Evolutionary conservation across 2,113 vertebrate species (phyloP), one percentile per base, ranked within the genome.

Genomic region (Danio rerio): DNA sequence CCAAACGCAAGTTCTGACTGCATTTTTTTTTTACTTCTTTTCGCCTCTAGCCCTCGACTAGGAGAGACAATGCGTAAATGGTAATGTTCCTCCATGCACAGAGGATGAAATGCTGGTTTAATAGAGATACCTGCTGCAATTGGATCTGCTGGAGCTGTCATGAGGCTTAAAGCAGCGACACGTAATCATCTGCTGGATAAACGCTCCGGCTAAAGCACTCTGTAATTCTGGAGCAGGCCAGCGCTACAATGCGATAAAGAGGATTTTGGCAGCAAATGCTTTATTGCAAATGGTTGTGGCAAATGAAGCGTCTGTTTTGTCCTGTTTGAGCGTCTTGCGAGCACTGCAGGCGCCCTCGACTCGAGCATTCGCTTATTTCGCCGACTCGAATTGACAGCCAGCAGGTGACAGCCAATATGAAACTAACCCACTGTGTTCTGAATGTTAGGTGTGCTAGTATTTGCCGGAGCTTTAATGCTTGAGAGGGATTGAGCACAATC

Each of bases 401-500:
- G 63, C 82, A 80, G 84, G 77, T 83, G 74, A 78, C 81, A 78
- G 63, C 83, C 85, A 81, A 81, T 88, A 81, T 82, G 58, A 87
- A 82, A 81, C 81, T 78, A 45, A 75, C 70, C 74, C 80, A 81
- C 78, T 88, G 83, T 80, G 85, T 87, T 81, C 81, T 84, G 84
- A 85, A 89, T 89, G 88, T 91, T 87, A 81, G 85, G 69, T 89
- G 89, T 88, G 86, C 87, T 84, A 83, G 80, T 87, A 85, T 86
- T 31, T 31, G 31, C 31, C 31, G 31, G 31, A 31, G 31, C 88
- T 87, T 87, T 87, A 86, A 87, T 89, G 91, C 89, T 91, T 83
- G 87, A 91, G 31, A 81, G 88, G 89, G 52, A 81, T 68, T 81
- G 78, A 49, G 45, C 74, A 66, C 81, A 88, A 82, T 91, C 88